Base-by-base conservation (phyloP, 1,140 invertebrate genomes). In the Aethina tumida region DNA sequence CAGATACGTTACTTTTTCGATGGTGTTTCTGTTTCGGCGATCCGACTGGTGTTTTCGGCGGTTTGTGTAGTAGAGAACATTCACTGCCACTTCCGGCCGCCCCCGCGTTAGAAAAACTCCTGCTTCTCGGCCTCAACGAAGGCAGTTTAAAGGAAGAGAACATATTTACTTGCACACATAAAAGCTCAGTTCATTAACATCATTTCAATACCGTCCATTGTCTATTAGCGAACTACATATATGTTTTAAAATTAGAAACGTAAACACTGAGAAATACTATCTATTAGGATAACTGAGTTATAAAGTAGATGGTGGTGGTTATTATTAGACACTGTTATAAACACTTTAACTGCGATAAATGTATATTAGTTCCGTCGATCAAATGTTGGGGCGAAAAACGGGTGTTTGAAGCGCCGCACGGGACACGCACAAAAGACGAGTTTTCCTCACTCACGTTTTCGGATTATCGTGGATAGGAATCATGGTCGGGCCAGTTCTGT, bases 121-220 rank as follows among this genome's bases (percentile, higher is more conserved):
- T 51, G 6, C 45, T 41, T 33, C 49, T 39, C 5, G 49, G 49
- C 13, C 53, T 44, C 13, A 55, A 41, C 0, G 48, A 45, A 1
- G 48, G 43, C 21, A 56, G 35, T 40, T 56, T 56, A 16, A 56
- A 50, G 10, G 49, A 46, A 20, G 53, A 41, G 37, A 56, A 56
- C 53, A 56, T 56, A 29, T 9, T 33, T 13, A 22, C n/a, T 30
- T 30, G 28, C 28, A 8, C 28, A 13, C 13, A 8, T 8, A 8
- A 7, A 8, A 7, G 7, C 7, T 13, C 6, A 8, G 7, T 20
- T n/a, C 12, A 22, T 7, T 9, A 6, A 13, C 21, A 4, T 19
- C 17, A 15, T 22, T 33, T 13, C 22, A 20, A 19, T 39, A 7
- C 12, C 20, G 31, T 31, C n/a, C 25, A 38, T 38, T 38, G n/a